Percentiles rank a stretch among this genome's conserved stretches.
phyloP scores from a whole-genome alignment of 2,797 vertebrate species.

The Acrocephalus scirpaceus region DNA sequence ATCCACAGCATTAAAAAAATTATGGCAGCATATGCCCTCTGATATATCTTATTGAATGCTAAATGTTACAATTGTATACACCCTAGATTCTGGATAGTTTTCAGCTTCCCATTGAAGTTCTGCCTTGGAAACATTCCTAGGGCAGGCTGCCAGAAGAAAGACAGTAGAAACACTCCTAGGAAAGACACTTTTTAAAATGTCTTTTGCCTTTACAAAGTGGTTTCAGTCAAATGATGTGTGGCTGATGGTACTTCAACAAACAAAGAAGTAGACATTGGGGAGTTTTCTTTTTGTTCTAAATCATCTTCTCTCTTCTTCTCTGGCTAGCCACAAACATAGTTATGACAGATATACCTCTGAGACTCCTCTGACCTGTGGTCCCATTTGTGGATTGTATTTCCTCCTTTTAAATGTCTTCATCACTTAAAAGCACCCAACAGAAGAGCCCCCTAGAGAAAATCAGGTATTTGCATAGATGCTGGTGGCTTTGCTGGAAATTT shows the following conservation, averaged over 20 bases:
- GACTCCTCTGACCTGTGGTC: not conserved
- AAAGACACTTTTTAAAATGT: not conserved
- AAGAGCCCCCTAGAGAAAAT: not conserved
- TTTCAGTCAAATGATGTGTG: not conserved
- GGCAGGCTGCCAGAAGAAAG: conserved; percentile 23
- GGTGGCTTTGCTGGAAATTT: not conserved
- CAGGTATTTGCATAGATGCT: not conserved
- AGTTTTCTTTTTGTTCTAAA: not conserved
- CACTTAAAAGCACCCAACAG: not conserved
- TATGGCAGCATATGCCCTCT: conserved; percentile 19
- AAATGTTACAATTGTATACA: conserved; percentile 22
- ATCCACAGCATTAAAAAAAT: conserved; percentile 12
- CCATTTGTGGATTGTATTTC: not conserved
- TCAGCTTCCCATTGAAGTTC: conserved; percentile 36
- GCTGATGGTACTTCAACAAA: not conserved
- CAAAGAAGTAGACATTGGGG: not conserved
- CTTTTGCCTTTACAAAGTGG: not conserved
- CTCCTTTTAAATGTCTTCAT: not conserved
- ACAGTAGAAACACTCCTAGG: not conserved
- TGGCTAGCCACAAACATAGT: not conserved
- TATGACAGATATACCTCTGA: not conserved
- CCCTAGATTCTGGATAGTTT: conserved; percentile 7
- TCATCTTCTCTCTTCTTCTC: not conserved
- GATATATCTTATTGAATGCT: conserved; percentile 13
- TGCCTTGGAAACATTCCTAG: conserved; percentile 25